Evolutionary conservation across 2,113 vertebrate species (phyloP).

Genomic region (Forbesichthys agassizii): DNA sequence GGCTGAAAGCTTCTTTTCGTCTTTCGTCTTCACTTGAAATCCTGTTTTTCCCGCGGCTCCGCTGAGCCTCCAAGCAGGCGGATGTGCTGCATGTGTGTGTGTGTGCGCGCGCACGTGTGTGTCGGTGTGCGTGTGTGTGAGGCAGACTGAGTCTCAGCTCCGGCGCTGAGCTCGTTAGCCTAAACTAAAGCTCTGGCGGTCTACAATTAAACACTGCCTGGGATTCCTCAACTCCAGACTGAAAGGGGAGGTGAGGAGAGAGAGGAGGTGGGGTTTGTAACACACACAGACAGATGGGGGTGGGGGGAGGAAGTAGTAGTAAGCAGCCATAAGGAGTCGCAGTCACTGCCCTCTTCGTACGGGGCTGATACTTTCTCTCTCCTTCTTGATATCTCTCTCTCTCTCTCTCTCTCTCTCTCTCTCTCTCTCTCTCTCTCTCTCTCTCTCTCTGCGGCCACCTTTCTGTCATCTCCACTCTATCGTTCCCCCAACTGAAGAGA

Average conservation of each 20-base stretch:
- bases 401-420: conserved; percentile 5
- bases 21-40: conserved; percentile 42
- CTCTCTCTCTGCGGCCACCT: conserved; percentile 1
- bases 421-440: conserved; percentile 20
- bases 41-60: conserved; percentile 40
- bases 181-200: conserved; percentile 63
- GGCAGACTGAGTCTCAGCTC: conserved; percentile 41
- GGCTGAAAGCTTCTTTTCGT: conserved; percentile 29
- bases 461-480: conserved; percentile 22
- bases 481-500: conserved; percentile 36
- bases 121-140: background rate
- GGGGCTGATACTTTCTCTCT: conserved; percentile 16
- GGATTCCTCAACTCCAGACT: conserved; percentile 71
- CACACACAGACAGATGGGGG: conserved; percentile 45
- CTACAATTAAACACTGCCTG: conserved; percentile 80
- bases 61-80: conserved; percentile 31
- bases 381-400: background rate
- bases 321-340: conserved; percentile 22
- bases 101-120: conserved; percentile 8
- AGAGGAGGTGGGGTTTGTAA: conserved; percentile 64
- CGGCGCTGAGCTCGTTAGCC: conserved; percentile 60
- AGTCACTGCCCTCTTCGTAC: conserved; percentile 34
- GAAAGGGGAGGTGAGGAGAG: conserved; percentile 56
- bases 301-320: conserved; percentile 48
- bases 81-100: conserved; percentile 2